Percentiles rank a stretch among this genome's conserved stretches.
Evolutionary conservation across 2,113 vertebrate species (phyloP).

Genomic region (Lampris incognitus): DNA sequence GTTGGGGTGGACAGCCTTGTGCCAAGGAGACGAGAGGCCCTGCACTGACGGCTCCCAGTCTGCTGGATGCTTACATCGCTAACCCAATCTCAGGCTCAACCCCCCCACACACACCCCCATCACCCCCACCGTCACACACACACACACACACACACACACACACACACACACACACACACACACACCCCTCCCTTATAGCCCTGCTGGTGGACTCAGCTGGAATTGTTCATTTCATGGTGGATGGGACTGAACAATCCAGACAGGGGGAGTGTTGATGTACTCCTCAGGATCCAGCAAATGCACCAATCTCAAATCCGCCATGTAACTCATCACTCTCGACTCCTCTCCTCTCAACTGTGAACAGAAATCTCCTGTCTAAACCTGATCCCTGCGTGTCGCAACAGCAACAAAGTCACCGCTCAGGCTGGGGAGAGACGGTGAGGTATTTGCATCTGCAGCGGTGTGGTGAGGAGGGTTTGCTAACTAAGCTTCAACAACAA

Average conservation of each 20-base stretch:
- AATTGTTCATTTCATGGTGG: constrained; percentile 77
- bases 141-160: no score
- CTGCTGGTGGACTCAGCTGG: constrained; percentile 71
- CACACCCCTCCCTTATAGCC: constrained; percentile 45
- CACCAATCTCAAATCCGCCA: constrained; percentile 60
- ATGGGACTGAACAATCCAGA: constrained; percentile 64
- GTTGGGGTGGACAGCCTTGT: constrained; percentile 63
- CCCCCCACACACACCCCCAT: no score
- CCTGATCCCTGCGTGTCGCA: constrained; percentile 53
- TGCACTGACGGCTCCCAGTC: constrained; percentile 53
- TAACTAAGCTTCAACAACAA: constrained; percentile 11
- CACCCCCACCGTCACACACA: no score
- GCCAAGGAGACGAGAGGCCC: constrained; percentile 65
- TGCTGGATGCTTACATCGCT: constrained; percentile 56
- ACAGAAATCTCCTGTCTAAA: constrained; percentile 49
- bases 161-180: no score
- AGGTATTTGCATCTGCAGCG: constrained; percentile 32
- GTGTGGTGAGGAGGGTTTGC: constrained; percentile 12
- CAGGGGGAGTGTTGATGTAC: constrained; percentile 48
- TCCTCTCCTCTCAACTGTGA: constrained; percentile 45
- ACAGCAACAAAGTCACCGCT: constrained; percentile 51
- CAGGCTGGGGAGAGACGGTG: background rate
- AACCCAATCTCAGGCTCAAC: constrained; percentile 67
- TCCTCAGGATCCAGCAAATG: constrained; percentile 58
- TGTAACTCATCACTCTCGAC: constrained; percentile 58